phyloP scores from a whole-genome alignment of 2,888 invertebrate genomes.

The Campoletis raptor region DNA sequence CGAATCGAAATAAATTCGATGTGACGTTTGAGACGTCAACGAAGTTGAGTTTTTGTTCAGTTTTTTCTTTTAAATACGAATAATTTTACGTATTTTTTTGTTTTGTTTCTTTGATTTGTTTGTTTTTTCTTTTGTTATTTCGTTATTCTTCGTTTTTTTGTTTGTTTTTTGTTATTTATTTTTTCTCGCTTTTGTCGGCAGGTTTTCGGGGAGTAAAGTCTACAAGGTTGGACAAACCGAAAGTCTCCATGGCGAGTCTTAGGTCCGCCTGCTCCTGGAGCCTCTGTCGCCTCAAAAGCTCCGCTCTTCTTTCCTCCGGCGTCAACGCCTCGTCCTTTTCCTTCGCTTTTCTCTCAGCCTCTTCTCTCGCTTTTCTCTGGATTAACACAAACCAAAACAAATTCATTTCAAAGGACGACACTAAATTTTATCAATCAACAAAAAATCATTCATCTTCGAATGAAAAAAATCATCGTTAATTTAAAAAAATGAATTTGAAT shows the following conservation, averaged over 20 bases:
- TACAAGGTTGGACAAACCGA: constrained; percentile 88
- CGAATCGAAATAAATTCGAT: not conserved
- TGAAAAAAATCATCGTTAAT: no score
- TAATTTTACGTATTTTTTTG: not conserved
- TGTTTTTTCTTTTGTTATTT: not conserved
- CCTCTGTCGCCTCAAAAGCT: constrained; percentile 92
- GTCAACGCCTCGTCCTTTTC: constrained; percentile 89
- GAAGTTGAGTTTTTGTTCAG: not conserved
- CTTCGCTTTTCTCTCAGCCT: constrained; percentile 88
- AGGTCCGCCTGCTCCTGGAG: constrained; percentile 95
- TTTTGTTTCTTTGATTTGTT: constrained; percentile 7
- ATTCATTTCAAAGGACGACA: no score
- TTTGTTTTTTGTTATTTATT: constrained; percentile 72
- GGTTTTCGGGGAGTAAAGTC: constrained; percentile 84
- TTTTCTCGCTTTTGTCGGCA: constrained; percentile 79
- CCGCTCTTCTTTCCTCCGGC: constrained; percentile 91
- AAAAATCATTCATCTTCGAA: not conserved
- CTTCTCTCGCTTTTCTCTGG: constrained; percentile 88
- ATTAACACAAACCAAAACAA: not conserved
- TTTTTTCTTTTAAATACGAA: no score
- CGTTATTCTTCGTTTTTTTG: not conserved
- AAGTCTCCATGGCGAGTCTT: constrained; percentile 94
- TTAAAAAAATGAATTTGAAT: no score
- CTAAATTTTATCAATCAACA: not conserved
- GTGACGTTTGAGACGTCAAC: not conserved